Evolutionary conservation across 2,113 vertebrate species (phyloP).

Genomic region (Cisticola juncidis): DNA sequence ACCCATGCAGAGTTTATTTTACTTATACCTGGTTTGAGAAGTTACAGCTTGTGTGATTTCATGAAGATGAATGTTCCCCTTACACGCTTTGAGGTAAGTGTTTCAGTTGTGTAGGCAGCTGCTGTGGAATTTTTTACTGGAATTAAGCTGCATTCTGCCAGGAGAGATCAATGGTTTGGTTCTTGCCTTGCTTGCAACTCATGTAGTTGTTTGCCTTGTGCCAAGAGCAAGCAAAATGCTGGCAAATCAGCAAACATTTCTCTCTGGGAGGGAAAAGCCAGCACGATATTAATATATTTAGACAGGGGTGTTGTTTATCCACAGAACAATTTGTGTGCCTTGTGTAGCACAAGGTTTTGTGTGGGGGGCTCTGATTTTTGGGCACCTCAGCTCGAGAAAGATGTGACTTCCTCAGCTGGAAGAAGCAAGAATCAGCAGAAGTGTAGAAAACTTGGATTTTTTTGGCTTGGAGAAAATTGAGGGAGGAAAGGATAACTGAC

Average conservation of each 20-base stretch:
- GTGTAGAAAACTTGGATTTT: neutral
- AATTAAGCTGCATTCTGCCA: neutral
- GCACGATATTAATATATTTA: neutral
- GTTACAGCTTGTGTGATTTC: neutral
- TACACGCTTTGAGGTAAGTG: neutral
- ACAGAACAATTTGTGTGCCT: neutral
- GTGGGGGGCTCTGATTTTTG: neutral
- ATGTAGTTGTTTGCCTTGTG: neutral
- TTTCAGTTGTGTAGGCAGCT: neutral
- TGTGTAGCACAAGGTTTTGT: neutral
- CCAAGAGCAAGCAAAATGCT: slow-evolving; percentile 16
- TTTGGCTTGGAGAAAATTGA: neutral
- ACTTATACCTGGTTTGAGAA: neutral
- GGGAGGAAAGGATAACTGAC: neutral
- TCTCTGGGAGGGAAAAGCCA: neutral
- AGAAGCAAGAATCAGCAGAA: neutral
- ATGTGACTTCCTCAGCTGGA: neutral
- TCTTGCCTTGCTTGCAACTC: neutral
- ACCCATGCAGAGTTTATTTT: neutral
- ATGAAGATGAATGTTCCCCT: neutral
- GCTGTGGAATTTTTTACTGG: slow-evolving; percentile 16
- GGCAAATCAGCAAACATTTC: neutral
- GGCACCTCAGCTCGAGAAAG: neutral
- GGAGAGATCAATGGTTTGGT: slow-evolving; percentile 1
- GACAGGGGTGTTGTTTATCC: neutral